A percentile compares a stretch with the other conserved stretches of the same genome.
Conservation (phyloP, 2,797 vertebrate species). For the Hippoglossus hippoglossus region DNA sequence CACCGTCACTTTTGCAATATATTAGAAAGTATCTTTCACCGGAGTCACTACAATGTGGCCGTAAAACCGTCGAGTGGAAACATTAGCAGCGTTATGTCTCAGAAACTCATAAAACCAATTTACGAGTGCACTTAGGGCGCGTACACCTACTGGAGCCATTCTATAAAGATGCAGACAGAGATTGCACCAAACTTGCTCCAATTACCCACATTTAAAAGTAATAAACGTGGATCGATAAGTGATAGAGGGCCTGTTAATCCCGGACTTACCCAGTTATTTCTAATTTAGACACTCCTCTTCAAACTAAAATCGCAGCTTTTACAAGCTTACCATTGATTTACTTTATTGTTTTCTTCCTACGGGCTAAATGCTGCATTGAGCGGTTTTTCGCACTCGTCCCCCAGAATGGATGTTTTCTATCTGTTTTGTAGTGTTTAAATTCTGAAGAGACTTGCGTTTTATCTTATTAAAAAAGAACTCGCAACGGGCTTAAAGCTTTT, state of each 20-base stretch:
- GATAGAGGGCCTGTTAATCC: conserved; percentile 71
- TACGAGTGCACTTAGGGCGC: conserved; percentile 83
- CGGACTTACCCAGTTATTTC: conserved; percentile 68
- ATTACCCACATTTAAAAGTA: conserved; percentile 83
- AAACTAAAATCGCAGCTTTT: conserved; percentile 66
- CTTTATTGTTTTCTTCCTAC: conserved; percentile 68
- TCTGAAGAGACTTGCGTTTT: conserved; percentile 33
- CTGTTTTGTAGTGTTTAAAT: conserved; percentile 39
- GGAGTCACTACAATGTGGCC: conserved; percentile 73
- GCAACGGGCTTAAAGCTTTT: conserved; percentile 10
- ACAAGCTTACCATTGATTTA: conserved; percentile 70
- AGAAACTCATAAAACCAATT: conserved; percentile 85
- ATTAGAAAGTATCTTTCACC: conserved; percentile 71
- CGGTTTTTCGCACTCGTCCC: conserved; percentile 24
- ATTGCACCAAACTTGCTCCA: conserved; percentile 75
- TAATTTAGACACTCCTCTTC: conserved; percentile 58
- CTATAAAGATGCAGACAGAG: conserved; percentile 82
- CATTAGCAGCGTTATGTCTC: conserved; percentile 84
- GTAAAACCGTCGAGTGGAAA: conserved; percentile 83
- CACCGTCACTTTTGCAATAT: conserved; percentile 75
- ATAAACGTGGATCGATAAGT: conserved; percentile 80
- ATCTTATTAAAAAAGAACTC: conserved; percentile 41
- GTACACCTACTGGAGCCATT: conserved; percentile 78
- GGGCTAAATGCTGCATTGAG: conserved; percentile 51
- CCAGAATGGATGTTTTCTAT: conserved; percentile 32